These are phyloP conservation scores for Rhombomys opimus DNA, from an alignment of 2,113 vertebrate genomes.

Conservation along the genomic window DNA sequence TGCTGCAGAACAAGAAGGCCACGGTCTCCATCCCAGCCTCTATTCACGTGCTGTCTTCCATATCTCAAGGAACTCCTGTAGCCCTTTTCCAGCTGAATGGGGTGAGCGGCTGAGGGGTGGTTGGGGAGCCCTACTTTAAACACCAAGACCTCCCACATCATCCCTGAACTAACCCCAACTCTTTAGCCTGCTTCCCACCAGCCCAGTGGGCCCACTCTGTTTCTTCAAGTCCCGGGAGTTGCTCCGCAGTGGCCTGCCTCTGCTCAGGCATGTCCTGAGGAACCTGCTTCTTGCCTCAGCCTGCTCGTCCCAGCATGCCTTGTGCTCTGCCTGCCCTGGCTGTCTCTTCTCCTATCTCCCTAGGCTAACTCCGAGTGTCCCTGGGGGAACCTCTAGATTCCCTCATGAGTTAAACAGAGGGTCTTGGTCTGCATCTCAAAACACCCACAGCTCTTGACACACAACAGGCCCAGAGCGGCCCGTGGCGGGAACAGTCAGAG, in stretches of 20 bases:
- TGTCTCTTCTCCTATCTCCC: rapidly evolving
- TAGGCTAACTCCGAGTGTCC: background rate
- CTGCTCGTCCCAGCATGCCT: background rate
- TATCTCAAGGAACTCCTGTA: background rate
- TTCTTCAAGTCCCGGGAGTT: background rate
- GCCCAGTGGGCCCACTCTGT: background rate
- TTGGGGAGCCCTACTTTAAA: background rate
- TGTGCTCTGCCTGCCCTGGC: background rate
- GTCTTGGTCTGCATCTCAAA: background rate
- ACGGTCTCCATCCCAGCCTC: slow-evolving; percentile 54
- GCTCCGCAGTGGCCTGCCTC: too few species aligned
- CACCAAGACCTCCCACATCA: rapidly evolving
- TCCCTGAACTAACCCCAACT: background rate
- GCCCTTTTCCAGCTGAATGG: slow-evolving; percentile 69
- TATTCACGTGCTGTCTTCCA: rapidly evolving
- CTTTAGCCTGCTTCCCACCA: rapidly evolving
- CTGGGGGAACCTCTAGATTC: too few species aligned
- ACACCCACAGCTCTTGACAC: background rate
- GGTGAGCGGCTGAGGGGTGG: slow-evolving; percentile 66
- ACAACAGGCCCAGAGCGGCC: background rate
- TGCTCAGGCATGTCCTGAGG: background rate
- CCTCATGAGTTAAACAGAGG: background rate
- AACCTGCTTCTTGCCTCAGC: background rate
- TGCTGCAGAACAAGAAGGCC: slow-evolving; percentile 63
- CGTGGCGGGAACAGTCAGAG: background rate